A percentile compares a stretch with the other conserved stretches of the same genome.
Conservation (phyloP, 2,888 invertebrate genomes). For the Dromius quadrimaculatus region DNA sequence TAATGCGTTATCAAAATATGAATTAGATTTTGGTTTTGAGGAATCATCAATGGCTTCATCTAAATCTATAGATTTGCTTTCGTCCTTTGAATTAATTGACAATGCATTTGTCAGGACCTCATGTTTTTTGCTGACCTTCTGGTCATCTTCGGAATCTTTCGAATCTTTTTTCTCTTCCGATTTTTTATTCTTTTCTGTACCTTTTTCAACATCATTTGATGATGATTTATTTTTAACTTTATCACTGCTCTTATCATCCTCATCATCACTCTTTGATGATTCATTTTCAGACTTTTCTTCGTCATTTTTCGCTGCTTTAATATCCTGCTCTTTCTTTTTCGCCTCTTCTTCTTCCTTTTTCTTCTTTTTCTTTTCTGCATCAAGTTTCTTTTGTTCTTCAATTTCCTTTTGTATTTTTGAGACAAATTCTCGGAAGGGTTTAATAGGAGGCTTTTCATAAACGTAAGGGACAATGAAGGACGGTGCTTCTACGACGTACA, state of each 20-base stretch:
- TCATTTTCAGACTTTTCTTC: constrained; percentile 68
- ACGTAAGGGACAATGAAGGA: constrained; percentile 95
- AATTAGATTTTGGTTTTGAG: constrained; percentile 68
- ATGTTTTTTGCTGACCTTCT: constrained; percentile 50
- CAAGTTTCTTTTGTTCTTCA: constrained; percentile 72
- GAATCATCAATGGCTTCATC: constrained; percentile 56
- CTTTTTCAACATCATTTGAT: constrained; percentile 58
- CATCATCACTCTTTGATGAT: constrained; percentile 62
- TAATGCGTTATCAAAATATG: constrained; percentile 87
- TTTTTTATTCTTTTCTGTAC: constrained; percentile 56
- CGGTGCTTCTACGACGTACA: constrained; percentile 93
- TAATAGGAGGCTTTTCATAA: constrained; percentile 88
- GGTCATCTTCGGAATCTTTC: constrained; percentile 60
- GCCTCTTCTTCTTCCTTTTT: constrained; percentile 62
- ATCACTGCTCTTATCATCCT: constrained; percentile 62
- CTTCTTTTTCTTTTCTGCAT: constrained; percentile 64
- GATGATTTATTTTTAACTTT: constrained; percentile 57
- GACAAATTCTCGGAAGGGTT: constrained; percentile 81
- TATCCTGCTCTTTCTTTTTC: constrained; percentile 65
- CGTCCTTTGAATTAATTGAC: constrained; percentile 57
- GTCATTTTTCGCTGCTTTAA: too few species aligned
- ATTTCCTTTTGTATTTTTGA: constrained; percentile 74
- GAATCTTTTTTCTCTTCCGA: constrained; percentile 58
- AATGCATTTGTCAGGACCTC: constrained; percentile 34
- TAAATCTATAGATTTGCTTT: constrained; percentile 59